Evolutionary conservation across 2,888 invertebrate species (phyloP).

Genomic region (Pandemis cinnamomeana): DNA sequence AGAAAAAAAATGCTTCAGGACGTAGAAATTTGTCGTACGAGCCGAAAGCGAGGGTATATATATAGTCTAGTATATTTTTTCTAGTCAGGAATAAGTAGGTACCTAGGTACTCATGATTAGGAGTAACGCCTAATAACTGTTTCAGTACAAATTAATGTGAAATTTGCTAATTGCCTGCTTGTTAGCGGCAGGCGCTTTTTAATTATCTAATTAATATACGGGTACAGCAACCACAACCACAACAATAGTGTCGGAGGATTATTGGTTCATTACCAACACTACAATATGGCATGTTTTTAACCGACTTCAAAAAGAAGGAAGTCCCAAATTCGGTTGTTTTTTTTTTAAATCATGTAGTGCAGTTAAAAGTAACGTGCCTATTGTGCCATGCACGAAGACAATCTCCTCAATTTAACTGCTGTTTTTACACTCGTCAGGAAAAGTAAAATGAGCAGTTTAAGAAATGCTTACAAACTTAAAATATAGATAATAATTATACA

Average conservation of each 20-base stretch:
- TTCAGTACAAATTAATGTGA: neutral
- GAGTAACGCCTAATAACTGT: neutral
- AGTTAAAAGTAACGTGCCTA: neutral
- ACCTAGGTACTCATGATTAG: neutral
- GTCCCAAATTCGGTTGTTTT: too few species aligned
- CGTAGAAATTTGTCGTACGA: neutral
- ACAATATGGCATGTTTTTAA: too few species aligned
- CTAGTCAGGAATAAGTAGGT: too few species aligned
- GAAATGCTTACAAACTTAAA: slow-evolving; percentile 65
- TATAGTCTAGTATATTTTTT: too few species aligned
- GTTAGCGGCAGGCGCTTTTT: neutral
- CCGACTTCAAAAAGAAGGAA: too few species aligned
- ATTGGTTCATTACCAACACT: too few species aligned
- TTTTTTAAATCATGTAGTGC: too few species aligned
- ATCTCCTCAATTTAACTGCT: neutral
- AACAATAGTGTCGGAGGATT: too few species aligned
- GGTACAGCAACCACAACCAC: too few species aligned
- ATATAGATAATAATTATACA: slow-evolving; percentile 48
- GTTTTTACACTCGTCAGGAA: slow-evolving; percentile 10
- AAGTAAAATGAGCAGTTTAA: slow-evolving; percentile 59
- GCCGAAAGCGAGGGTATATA: too few species aligned
- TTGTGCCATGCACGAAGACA: neutral
- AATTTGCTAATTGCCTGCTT: neutral
- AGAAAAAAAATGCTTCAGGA: neutral
- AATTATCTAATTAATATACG: neutral